Evolutionary conservation across 2,797 vertebrate genomes (phyloP), one percentile per base, ranked within the genome.

Genomic region (Pantherophis alleghaniensis): DNA sequence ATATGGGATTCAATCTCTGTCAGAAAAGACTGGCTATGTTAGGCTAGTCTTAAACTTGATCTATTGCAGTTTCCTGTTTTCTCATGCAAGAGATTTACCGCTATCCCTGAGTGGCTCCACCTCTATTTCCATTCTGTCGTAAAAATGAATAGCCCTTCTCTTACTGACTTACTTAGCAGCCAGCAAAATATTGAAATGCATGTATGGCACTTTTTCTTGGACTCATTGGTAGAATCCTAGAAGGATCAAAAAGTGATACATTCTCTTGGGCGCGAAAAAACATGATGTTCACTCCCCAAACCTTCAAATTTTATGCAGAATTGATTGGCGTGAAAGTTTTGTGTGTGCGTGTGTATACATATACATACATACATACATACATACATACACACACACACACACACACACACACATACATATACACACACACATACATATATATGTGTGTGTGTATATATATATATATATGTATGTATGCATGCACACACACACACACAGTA

Each of bases 401-500:
- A 55, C 3, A 51, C 1, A 51, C 7, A 14, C 4, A 56, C 4
- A 56, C 0, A 55, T 0, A 55, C 0, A 55, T 1, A 55, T 2
- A 51, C 13, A 56, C 13, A 56, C 3, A 55, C 0, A 55, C 11
- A 55, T 1, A 55, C 11, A 51, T 1, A 51, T 10, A 51, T 10
- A 1, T 51, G 1, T 51, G 7, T 51, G 7, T 51, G 37, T 37
- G 0, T 37, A 2, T 37, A 37, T 37, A 37, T 37, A 37, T 37
- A 37, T 37, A 37, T 37, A 2, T 37, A 51, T 7, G 51, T 51
- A 51, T 7, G 51, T 1, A 51, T 51, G 47, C 5, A 51, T 51
- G 47, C 13, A 12, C 13, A 56, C 55, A 14, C 13, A 12, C 13
- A 56, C 55, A 56, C 55, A 56, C 4, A 56, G 3, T 18, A 20